Evolutionary conservation across 1,140 invertebrate genomes (phyloP).

Genomic region (Eupristina koningsbergeri): DNA sequence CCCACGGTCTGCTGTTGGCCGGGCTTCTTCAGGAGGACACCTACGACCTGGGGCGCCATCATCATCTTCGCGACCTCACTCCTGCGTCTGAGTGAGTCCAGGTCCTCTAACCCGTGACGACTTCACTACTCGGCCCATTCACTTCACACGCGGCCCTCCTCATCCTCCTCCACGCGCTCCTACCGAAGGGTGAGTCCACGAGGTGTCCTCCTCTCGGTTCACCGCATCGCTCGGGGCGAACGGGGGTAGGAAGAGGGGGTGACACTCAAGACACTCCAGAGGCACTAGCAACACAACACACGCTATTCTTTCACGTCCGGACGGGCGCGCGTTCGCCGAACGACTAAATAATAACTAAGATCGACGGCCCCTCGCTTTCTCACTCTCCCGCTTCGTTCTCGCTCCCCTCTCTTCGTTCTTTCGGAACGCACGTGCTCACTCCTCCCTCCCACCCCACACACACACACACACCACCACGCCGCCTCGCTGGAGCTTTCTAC

Average conservation of each 20-base stretch:
- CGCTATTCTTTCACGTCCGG: neutral
- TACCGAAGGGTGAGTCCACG: neutral
- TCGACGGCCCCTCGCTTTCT: neutral
- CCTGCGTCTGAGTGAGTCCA: too few species aligned
- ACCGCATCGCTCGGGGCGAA: neutral
- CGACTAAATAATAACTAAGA: conserved; percentile 58
- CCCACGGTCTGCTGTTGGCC: conserved; percentile 64
- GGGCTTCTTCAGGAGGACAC: conserved; percentile 69
- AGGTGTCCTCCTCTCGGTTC: too few species aligned
- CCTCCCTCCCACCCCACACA: neutral
- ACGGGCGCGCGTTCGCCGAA: conserved; percentile 63
- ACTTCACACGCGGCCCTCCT: conserved; percentile 39
- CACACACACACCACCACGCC: too few species aligned
- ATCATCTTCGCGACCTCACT: conserved; percentile 60
- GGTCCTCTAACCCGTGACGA: too few species aligned
- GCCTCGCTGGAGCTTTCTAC: too few species aligned
- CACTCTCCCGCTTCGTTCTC: neutral
- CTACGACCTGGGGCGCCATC: conserved; percentile 70
- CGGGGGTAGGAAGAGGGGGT: too few species aligned
- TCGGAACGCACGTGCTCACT: neutral
- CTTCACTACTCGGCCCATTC: neutral
- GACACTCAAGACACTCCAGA: neutral
- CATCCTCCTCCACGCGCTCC: neutral
- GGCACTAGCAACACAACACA: neutral
- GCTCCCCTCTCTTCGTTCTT: neutral